Evolutionary conservation across 2,888 invertebrate species (phyloP).

Genomic region (Cremastinae sp.): DNA sequence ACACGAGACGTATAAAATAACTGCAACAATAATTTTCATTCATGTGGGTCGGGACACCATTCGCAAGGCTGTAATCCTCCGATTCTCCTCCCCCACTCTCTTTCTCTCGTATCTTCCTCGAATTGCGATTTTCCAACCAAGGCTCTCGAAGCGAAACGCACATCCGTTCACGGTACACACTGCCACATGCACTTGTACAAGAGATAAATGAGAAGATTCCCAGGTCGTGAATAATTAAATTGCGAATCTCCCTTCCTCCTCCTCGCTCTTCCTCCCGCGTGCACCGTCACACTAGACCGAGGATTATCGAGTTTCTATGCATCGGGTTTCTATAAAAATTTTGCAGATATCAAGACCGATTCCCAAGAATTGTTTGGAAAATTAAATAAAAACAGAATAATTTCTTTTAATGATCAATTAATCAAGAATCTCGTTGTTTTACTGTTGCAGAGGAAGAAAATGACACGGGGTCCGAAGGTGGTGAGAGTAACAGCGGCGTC

Average conservation of each 20-base stretch:
- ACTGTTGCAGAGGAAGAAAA: constrained; percentile 86
- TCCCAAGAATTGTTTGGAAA: not conserved
- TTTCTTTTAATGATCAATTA: no score
- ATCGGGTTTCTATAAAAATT: constrained; percentile 5
- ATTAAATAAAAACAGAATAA: no score
- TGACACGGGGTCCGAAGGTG: constrained; percentile 86
- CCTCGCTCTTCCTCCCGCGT: not conserved
- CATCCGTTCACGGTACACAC: constrained; percentile 52
- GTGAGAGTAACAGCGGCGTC: constrained; percentile 76
- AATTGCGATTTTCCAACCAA: constrained; percentile 56
- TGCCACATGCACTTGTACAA: constrained; percentile 26
- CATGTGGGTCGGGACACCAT: constrained; percentile 57
- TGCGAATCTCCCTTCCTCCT: constrained; percentile 21
- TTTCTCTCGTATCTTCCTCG: constrained; percentile 44
- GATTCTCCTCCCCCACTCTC: not conserved
- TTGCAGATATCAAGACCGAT: constrained; percentile 15
- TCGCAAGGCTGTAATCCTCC: constrained; percentile 44
- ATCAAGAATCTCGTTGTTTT: constrained; percentile 26
- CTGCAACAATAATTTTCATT: constrained; percentile 60
- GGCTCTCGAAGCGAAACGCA: constrained; percentile 57
- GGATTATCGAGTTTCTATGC: constrained; percentile 44
- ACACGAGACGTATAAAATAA: constrained; percentile 15
- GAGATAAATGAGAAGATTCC: constrained; percentile 59
- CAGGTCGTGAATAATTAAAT: constrained; percentile 59
- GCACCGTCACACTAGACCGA: constrained; percentile 13